Evolutionary conservation across 2,113 vertebrate genomes (phyloP).

Genomic region (Suncus etruscus): DNA sequence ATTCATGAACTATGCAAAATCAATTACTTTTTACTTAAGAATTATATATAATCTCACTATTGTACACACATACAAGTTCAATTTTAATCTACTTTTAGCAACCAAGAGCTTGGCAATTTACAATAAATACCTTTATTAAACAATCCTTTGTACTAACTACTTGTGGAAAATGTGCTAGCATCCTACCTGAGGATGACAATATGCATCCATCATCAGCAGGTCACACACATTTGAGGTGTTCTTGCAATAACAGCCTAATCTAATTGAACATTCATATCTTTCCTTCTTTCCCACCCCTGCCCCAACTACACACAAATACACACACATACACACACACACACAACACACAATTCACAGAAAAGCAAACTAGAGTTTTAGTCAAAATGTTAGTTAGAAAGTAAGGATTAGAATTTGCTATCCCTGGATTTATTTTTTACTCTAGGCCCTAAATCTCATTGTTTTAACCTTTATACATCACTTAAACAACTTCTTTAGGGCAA

Average conservation of each 20-base stretch:
- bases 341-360: constrained; percentile 48
- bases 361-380: constrained; percentile 56
- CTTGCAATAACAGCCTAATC: constrained; percentile 56
- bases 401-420: constrained; percentile 56
- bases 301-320: neutral
- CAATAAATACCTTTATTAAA: constrained; percentile 75
- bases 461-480: constrained; percentile 43
- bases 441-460: constrained; percentile 29
- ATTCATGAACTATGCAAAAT: constrained; percentile 70
- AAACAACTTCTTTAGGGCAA: constrained; percentile 59
- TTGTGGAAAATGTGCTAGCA: constrained; percentile 58
- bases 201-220: constrained; percentile 57
- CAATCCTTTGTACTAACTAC: constrained; percentile 59
- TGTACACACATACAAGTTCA: constrained; percentile 68
- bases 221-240: constrained; percentile 65
- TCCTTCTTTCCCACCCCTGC: constrained; percentile 22
- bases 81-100: constrained; percentile 76
- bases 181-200: constrained; percentile 17
- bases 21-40: constrained; percentile 67
- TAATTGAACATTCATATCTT: constrained; percentile 54
- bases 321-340: neutral
- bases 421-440: constrained; percentile 66
- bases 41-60: constrained; percentile 67
- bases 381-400: constrained; percentile 63
- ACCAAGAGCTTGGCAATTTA: constrained; percentile 75